Conservation (phyloP, 2,888 invertebrate genomes). For the Nomada goodeniana region DNA sequence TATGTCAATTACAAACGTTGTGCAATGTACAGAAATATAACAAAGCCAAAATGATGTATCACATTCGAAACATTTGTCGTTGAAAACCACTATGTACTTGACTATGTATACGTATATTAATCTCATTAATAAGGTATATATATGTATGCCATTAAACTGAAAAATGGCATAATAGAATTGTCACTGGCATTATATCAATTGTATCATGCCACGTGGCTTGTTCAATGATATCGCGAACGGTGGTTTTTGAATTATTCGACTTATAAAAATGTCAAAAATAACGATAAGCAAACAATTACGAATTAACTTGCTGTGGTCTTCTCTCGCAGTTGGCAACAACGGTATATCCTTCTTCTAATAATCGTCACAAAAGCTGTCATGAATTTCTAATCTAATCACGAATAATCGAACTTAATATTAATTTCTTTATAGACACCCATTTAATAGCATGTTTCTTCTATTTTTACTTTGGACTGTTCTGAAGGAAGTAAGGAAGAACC, state of each 20-base stretch:
- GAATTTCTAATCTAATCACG: conserved; percentile 52
- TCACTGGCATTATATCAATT: conserved; percentile 34
- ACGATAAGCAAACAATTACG: conserved; percentile 12
- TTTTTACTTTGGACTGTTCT: conserved; percentile 27
- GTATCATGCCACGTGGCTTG: conserved; percentile 29
- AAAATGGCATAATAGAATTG: conserved; percentile 43
- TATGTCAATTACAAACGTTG: conserved; percentile 52
- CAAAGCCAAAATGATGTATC: conserved; percentile 53
- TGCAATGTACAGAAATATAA: conserved; percentile 62
- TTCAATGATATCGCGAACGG: conserved; percentile 13
- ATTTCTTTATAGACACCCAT: conserved; percentile 55
- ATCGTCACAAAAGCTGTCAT: conserved; percentile 25
- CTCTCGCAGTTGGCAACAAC: conserved; percentile 11
- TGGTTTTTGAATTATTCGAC: conserved; percentile 8
- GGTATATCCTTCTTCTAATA: conserved; percentile 23
- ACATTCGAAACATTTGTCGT: conserved; percentile 48
- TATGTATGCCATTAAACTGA: conserved; percentile 30
- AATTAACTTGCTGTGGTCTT: conserved; percentile 1
- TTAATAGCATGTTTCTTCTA: conserved; percentile 42
- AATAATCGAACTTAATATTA: conserved; percentile 34
- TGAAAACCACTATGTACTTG: conserved; percentile 33
- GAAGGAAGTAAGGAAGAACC: conserved; percentile 13
- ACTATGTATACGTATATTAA: conserved; percentile 30
- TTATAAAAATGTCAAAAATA: conserved; percentile 25
- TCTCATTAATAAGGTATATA: conserved; percentile 10